These are phyloP conservation scores for Balearica regulorum DNA, from an alignment of 2,797 vertebrate genomes.

Conservation along the genomic window DNA sequence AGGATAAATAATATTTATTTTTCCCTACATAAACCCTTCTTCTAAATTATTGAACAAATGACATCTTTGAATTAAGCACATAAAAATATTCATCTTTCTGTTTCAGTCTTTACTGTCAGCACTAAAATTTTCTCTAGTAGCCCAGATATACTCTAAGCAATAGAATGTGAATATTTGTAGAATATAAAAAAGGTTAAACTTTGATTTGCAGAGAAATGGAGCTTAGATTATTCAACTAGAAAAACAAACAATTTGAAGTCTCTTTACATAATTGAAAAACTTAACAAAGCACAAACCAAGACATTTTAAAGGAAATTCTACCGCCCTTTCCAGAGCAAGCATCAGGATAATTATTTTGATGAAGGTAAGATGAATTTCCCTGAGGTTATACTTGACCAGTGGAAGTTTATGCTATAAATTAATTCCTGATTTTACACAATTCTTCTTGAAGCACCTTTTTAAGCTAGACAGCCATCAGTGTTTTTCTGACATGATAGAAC, in stretches of 20 bases:
- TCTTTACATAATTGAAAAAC: neutral
- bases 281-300: neutral
- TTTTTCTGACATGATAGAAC: neutral
- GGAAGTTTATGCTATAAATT: neutral
- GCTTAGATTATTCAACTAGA: neutral
- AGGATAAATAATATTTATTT: constrained; percentile 48
- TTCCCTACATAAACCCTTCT: constrained; percentile 11
- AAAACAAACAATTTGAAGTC: neutral
- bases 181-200: neutral
- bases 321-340: neutral
- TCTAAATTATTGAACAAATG: constrained; percentile 35
- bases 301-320: neutral
- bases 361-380: neutral
- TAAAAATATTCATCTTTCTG: constrained; percentile 27
- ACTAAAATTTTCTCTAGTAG: constrained; percentile 17
- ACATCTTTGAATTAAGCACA: constrained; percentile 23
- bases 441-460: neutral
- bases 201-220: neutral
- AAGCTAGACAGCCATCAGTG: neutral
- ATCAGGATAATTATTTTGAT: neutral
- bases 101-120: constrained; percentile 4
- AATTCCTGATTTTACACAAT: neutral
- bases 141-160: constrained; percentile 9
- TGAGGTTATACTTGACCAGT: neutral
- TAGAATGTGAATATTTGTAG: neutral